Base-by-base conservation (phyloP, 2,797 vertebrate species). In the Petrocephalus schoutedeni region DNA sequence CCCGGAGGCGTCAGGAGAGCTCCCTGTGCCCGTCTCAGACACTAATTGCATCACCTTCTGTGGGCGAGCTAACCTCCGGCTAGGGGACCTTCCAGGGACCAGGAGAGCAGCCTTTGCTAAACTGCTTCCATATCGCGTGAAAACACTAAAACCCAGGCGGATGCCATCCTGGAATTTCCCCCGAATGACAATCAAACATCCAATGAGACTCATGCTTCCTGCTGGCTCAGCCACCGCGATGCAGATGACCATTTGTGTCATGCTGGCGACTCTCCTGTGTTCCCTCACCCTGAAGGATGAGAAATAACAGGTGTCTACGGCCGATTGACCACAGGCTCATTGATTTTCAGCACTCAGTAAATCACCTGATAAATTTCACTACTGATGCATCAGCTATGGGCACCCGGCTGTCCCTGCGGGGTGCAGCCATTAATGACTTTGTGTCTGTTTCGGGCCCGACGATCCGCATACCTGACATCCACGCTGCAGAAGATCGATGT, bases 321-420 rank as follows among this genome's bases (percentile, higher is more conserved):
- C 64, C 49, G 23, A 28, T 32, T 21, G 28, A 74, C 6, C 21
- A 53, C 19, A 77, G 28, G 36, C 23, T 67, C 45, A 67, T 51
- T 67, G 82, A 61, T 85, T 23, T 85, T 51, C 77, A 51, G 49
- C 19, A 16, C 57, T 51, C 36, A 82, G 23, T 83, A 53, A 21
- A 53, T 61, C 87, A 64, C 56, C 41, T 23, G 59, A 88, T 83
- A 84, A 67, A 85, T 67, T 53, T 82, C 87, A 87, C 12, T 54
- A 45, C 71, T 58, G 53, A 88, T 32, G 21, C 54, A 84, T 88
- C 56, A 82, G 45, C 57, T 6, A 82, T 1, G 74, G 45, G 53
- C 71, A 57, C 54, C 21, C 0, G 3, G 51, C 28, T 23, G 54
- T 71, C 59, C 51, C 45, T 54, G 61, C 16, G 53, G 58, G 3